Percentiles rank a stretch among this genome's conserved stretches.
Conservation (phyloP, 2,888 invertebrate genomes). For the Aphodius sticticus region DNA sequence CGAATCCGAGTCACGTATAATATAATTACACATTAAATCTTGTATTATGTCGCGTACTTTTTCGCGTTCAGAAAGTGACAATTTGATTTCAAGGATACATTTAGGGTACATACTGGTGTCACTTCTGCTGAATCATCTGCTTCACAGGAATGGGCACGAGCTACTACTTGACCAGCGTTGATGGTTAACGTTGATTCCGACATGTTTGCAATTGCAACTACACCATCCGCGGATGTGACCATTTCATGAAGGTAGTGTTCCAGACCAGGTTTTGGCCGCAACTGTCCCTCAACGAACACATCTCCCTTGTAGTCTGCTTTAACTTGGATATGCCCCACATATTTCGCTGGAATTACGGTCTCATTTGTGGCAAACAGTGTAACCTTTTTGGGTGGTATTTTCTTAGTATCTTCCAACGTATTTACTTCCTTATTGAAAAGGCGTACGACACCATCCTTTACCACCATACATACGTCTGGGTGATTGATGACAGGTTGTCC, state of each 20-base stretch:
- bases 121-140: too few species aligned
- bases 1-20: constrained; percentile 47
- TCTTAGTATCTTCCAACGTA: not conserved
- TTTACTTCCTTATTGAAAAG: not conserved
- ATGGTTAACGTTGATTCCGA: not conserved
- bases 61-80: constrained; percentile 43
- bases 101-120: too few species aligned
- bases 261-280: not conserved
- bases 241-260: too few species aligned
- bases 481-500: constrained; percentile 13
- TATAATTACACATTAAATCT: constrained; percentile 40
- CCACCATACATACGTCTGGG: not conserved
- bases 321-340: not conserved
- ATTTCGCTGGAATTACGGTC: constrained; percentile 22
- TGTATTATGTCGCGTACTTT: constrained; percentile 41
- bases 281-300: not conserved
- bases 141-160: constrained; percentile 34
- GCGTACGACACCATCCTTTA: constrained; percentile 8
- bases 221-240: not conserved
- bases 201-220: not conserved
- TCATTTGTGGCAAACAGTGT: constrained; percentile 17
- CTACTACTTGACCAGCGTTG: not conserved
- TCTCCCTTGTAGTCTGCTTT: not conserved
- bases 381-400: constrained; percentile 7
- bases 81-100: too few species aligned